Evolutionary conservation across 1,140 invertebrate genomes (phyloP).

Genomic region (Orchesella cincta): DNA sequence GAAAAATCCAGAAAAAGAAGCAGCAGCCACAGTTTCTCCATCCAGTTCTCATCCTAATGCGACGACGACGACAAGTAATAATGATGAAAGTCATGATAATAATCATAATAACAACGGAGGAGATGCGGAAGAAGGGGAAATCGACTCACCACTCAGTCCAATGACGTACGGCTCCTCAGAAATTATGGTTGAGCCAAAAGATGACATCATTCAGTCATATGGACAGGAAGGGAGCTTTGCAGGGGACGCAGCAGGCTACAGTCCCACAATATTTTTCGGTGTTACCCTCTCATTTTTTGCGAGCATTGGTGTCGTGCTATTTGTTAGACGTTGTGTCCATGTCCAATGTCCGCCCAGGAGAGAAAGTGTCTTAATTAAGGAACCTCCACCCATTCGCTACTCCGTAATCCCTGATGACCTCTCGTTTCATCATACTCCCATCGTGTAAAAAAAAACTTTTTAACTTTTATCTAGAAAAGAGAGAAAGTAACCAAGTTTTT

Average conservation of each 20-base stretch:
- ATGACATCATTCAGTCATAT: slow-evolving; percentile 38
- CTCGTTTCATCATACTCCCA: slow-evolving; percentile 39
- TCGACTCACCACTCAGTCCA: not conserved
- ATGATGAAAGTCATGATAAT: too few relatives aligned
- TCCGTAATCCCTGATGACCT: slow-evolving; percentile 51
- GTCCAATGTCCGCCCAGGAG: slow-evolving; percentile 52
- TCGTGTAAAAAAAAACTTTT: slow-evolving; percentile 38
- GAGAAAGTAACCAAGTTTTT: not conserved
- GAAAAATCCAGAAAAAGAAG: slow-evolving; percentile 10
- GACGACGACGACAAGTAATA: not conserved
- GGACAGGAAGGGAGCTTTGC: slow-evolving; percentile 21
- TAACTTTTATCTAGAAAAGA: too few relatives aligned
- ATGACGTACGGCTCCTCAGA: slow-evolving; percentile 42
- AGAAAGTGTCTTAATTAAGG: slow-evolving; percentile 48
- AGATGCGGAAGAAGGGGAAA: not conserved
- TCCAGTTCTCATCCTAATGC: not conserved
- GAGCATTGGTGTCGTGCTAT: slow-evolving; percentile 51
- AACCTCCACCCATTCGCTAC: slow-evolving; percentile 51
- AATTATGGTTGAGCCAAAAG: slow-evolving; percentile 42
- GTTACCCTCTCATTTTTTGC: slow-evolving; percentile 53
- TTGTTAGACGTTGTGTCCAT: slow-evolving; percentile 53
- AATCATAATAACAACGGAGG: too few relatives aligned
- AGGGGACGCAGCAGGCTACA: not conserved
- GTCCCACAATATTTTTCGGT: slow-evolving; percentile 51
- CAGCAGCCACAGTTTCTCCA: too few relatives aligned